phyloP scores from a whole-genome alignment of 2,888 invertebrate genomes.

The Tenodera sinensis region DNA sequence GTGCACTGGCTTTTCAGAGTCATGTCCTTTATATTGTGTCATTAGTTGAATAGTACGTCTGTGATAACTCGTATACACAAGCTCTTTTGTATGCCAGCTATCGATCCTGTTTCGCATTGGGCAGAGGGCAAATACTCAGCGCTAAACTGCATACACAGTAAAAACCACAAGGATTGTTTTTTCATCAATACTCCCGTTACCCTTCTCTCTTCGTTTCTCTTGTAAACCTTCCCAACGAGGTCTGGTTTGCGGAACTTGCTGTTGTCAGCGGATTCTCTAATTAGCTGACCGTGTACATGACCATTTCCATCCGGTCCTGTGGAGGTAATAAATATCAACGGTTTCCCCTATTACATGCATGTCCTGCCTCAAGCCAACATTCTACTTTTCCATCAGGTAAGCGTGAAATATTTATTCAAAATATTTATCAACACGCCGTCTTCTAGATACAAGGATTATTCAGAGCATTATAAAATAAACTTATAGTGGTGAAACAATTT shows the following conservation, averaged over 20 bases:
- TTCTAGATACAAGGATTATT: no score
- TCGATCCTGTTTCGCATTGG: neutral
- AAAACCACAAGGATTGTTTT: neutral
- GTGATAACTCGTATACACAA: neutral
- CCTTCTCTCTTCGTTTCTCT: neutral
- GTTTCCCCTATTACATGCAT: neutral
- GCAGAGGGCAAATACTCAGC: neutral
- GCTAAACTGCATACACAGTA: neutral
- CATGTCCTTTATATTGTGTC: no score
- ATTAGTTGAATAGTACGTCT: no score
- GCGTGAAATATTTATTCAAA: no score
- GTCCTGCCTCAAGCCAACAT: neutral
- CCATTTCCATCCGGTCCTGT: neutral
- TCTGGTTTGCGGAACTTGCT: neutral
- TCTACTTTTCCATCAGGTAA: neutral
- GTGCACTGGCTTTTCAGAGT: no score
- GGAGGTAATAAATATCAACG: neutral
- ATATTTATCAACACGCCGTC: no score
- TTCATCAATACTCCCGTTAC: neutral
- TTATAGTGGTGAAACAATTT: no score
- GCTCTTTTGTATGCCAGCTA: neutral
- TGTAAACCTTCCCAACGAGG: neutral
- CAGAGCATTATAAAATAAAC: no score
- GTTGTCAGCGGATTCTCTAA: neutral
- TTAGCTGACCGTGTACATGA: neutral